phyloP scores from a whole-genome alignment of 2,888 invertebrate genomes.

The Drosophila multiciliata region DNA sequence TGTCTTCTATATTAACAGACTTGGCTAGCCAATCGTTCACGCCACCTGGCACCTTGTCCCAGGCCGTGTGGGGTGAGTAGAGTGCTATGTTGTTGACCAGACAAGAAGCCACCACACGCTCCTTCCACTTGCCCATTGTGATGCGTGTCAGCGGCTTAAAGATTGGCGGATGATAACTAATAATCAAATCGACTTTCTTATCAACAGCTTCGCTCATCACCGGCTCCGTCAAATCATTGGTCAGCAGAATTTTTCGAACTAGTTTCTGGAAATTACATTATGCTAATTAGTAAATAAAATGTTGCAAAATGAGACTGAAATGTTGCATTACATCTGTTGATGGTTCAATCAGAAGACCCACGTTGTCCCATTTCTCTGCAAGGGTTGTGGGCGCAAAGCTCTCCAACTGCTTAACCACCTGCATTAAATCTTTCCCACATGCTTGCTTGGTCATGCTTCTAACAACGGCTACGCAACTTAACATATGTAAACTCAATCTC shows the following conservation, averaged over 20 bases:
- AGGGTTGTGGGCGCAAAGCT: slow-evolving; percentile 89
- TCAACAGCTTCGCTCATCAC: slow-evolving; percentile 93
- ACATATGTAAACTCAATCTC: slow-evolving; percentile 24
- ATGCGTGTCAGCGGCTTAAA: slow-evolving; percentile 93
- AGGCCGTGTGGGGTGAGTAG: slow-evolving; percentile 96
- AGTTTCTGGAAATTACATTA: slow-evolving; percentile 79
- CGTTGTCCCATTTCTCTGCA: slow-evolving; percentile 97
- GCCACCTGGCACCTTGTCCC: slow-evolving; percentile 93
- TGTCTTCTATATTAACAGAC: slow-evolving; percentile 75
- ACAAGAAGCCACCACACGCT: slow-evolving; percentile 91
- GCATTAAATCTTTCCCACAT: slow-evolving; percentile 54
- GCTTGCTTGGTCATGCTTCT: slow-evolving; percentile 47
- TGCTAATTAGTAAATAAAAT: background rate
- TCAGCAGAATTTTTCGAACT: slow-evolving; percentile 90
- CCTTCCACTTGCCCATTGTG: slow-evolving; percentile 93
- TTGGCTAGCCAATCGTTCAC: slow-evolving; percentile 97
- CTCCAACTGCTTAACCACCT: slow-evolving; percentile 87
- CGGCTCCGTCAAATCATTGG: slow-evolving; percentile 96
- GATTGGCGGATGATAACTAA: slow-evolving; percentile 98
- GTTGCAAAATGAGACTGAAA: background rate
- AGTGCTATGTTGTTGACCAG: slow-evolving; percentile 94
- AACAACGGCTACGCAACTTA: slow-evolving; percentile 29
- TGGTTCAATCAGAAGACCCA: slow-evolving; percentile 95
- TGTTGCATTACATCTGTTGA: slow-evolving; percentile 81
- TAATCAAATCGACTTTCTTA: slow-evolving; percentile 90